Base-by-base conservation (phyloP, 64 coral and sea anemone genomes). In the Catalaphyllia jardinei region DNA sequence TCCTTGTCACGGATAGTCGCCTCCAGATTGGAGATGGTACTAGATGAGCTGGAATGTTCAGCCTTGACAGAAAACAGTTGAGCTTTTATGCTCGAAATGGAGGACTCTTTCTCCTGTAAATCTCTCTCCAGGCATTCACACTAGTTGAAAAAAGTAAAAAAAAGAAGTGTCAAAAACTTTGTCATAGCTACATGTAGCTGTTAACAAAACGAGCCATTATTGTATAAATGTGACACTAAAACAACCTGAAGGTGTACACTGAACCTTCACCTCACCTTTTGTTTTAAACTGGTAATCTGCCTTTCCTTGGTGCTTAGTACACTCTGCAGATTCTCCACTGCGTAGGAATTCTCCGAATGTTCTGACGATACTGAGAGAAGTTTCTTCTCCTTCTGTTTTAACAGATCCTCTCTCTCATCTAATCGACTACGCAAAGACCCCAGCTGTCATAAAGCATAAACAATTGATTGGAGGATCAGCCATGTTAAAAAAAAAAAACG, bases 321-420 rank as follows among this genome's bases (percentile, higher is more conserved):
- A 71, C 91, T 91, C 72, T 96, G 93, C 1, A 96, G 92, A 62
- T 96, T 96, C 71, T 96, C 95, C 71, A 93, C 88, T 50, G 88
- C 88, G 82, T 88, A 96, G 0, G 91, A 96, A 77, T 75, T 93
- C 69, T 96, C 95, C 6, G 95, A 96, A 33, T 96, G 95, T 71
- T 96, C 91, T 22, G 95, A 93, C 0, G 91, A 93, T 60, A 96
- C 93, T 9, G 75, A 83, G 4, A 89, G 67, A 69, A 96, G 86
- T 71, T 93, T 89, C 78, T 93, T 96, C 60, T 96, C 95, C 83
- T 96, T 93, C 10, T 91, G 83, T 88, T 93, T 96, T 52, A 96
- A 76, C 28, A 73, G 72, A 12, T 85, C 77, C 24, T 96, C 95
- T 61, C 92, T 93, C 22, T 93, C 95, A 76, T 96, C 95, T 20